phyloP scores from a whole-genome alignment of 2,113 vertebrate genomes.

The Bathybates hornii region DNA sequence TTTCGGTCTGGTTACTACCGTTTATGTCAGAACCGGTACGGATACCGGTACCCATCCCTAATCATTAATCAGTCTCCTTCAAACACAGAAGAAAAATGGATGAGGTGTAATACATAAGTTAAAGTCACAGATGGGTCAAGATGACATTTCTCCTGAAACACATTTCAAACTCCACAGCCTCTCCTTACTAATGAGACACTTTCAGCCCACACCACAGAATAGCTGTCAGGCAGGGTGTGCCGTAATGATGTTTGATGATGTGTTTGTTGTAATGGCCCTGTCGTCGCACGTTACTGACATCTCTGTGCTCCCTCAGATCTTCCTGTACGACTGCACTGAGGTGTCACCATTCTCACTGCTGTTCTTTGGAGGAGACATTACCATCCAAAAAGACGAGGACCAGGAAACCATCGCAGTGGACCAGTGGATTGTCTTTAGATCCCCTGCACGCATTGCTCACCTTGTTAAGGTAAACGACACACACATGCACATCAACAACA shows the following conservation, averaged over 20 bases:
- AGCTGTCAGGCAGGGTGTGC: constrained; percentile 11
- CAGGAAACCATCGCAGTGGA: constrained; percentile 96
- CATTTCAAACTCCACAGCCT: constrained; percentile 18
- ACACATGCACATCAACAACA: neutral
- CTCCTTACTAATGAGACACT: constrained; percentile 50
- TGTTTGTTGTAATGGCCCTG: neutral
- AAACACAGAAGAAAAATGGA: neutral
- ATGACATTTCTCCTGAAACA: constrained; percentile 52
- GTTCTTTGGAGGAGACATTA: constrained; percentile 96
- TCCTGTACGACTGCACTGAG: constrained; percentile 96
- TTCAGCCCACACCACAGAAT: constrained; percentile 24
- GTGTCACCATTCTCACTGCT: constrained; percentile 96
- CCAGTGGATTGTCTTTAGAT: constrained; percentile 96
- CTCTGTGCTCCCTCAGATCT: constrained; percentile 77
- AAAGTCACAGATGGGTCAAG: constrained; percentile 26
- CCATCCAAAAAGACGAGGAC: constrained; percentile 90
- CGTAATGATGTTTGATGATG: neutral
- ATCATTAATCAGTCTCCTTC: neutral
- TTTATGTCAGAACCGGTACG: neutral
- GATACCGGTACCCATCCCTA: neutral
- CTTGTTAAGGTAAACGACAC: constrained; percentile 83
- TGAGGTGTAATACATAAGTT: neutral
- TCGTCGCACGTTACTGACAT: neutral
- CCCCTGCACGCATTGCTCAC: constrained; percentile 87
- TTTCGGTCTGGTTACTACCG: neutral